A percentile compares a stretch with the other conserved stretches of the same genome.
phyloP scores from a whole-genome alignment of 2,113 vertebrate species.

The Actinemys pallida region DNA sequence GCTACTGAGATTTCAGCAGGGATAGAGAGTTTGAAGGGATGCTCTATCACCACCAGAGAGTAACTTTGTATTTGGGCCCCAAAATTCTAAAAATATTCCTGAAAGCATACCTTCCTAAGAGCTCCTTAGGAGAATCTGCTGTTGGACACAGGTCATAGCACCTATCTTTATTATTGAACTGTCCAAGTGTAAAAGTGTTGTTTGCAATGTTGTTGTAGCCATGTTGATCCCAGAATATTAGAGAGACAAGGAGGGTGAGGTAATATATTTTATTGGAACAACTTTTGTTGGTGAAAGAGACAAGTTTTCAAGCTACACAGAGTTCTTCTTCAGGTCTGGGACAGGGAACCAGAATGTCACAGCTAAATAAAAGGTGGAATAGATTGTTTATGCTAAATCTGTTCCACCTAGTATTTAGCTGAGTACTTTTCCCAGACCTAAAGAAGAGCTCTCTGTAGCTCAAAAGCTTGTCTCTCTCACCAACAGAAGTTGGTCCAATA shows the following conservation, averaged over 20 bases:
- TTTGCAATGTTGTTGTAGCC: no score
- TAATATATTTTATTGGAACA: no score
- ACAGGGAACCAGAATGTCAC: no score
- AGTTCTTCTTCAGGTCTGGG: no score
- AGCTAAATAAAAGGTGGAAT: no score
- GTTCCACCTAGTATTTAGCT: neutral
- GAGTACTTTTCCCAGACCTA: neutral
- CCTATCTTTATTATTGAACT: neutral
- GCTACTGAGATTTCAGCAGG: neutral
- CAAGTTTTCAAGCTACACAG: no score
- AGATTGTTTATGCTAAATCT: neutral
- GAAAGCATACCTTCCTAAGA: neutral
- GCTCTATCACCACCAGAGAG: neutral
- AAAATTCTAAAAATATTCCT: neutral
- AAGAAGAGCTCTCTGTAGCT: neutral
- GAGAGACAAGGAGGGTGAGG: no score
- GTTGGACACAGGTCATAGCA: neutral
- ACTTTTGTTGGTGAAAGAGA: no score
- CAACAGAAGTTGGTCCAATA: neutral
- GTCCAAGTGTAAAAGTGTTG: no score
- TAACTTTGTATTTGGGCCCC: neutral
- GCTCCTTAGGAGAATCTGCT: neutral
- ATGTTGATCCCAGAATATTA: no score
- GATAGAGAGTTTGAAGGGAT: neutral
- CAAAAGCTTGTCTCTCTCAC: neutral